phyloP scores from a whole-genome alignment of 2,888 invertebrate species.

The Drosophila nr. medialis region DNA sequence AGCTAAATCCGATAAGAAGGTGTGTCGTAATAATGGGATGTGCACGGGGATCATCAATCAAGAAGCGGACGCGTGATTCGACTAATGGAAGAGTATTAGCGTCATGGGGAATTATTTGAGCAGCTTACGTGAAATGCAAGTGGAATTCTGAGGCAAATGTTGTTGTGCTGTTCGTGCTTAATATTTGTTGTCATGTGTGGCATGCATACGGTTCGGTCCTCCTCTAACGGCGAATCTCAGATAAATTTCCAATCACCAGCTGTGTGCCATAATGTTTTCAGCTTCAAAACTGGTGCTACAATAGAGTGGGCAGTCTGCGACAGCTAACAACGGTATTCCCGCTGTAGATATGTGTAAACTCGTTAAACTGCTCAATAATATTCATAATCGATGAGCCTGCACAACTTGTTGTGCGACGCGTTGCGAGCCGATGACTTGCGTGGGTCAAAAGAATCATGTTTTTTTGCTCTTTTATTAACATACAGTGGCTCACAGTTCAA shows the following conservation, averaged over 20 bases:
- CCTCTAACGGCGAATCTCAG: constrained; percentile 43
- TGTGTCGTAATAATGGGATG: constrained; percentile 18
- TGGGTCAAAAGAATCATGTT: constrained; percentile 71
- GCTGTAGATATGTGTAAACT: constrained; percentile 19
- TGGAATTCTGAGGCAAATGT: constrained; percentile 13
- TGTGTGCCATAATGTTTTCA: constrained; percentile 41
- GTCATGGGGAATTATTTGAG: constrained; percentile 28
- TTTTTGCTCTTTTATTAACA: constrained; percentile 21
- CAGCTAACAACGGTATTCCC: constrained; percentile 39
- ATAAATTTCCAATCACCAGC: constrained; percentile 32
- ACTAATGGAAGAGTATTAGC: constrained; percentile 23
- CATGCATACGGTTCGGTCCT: constrained; percentile 16
- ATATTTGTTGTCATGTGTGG: constrained; percentile 34
- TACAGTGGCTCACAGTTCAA: too few relatives aligned
- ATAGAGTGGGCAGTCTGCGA: constrained; percentile 21
- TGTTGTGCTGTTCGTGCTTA: constrained; percentile 23
- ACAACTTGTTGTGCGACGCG: constrained; percentile 67
- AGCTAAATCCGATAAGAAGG: constrained; percentile 8
- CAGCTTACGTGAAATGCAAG: constrained; percentile 1
- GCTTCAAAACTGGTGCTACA: constrained; percentile 23
- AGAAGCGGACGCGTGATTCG: background rate
- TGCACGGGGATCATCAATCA: constrained; percentile 33
- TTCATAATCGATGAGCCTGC: constrained; percentile 72
- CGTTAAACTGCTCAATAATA: constrained; percentile 63
- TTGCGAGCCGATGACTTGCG: constrained; percentile 18